Evolutionary conservation across 2,888 invertebrate species (phyloP), one percentile per base, ranked within the genome.

Genomic region (Eupithecia pulchellata): DNA sequence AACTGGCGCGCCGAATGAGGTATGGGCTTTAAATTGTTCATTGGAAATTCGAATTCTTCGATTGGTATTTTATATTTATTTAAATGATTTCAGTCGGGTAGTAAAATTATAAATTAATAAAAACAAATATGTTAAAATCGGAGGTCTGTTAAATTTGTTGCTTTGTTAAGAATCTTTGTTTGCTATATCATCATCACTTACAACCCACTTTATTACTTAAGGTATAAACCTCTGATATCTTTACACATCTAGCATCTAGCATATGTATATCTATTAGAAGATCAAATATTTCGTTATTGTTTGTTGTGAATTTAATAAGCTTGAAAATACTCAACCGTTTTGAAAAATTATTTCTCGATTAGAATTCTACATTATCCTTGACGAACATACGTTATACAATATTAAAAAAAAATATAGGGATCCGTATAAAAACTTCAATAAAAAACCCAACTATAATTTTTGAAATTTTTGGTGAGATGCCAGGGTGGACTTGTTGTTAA

Each of bases 1-100:
- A 88, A 85, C 89, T 83, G 84, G 89, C 86, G 86, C 86, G 84
- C 85, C 84, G 78, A 72, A 87, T 90, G 89, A 91, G 85, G 78
- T 87, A 91, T 89, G 78, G 83, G 80, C 86, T 89, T 89, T 85
- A 87, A 90, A 89, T 89, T 86, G 86, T 85, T 86, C 82, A 84
- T 84, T 84, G 81, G 80, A 80, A 77, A 77, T 77, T 83, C 76
- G 82, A 86, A 91, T 91, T 88, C 87, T 85, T 87, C 82, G 79
- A 83, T 85, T 82, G 80, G 72, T 67, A 80, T 82, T 82, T 75
- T 17, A 20, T 81, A 83, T 83, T 83, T 79, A 77, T 61, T 36
- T 81, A 66, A 58, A 67, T 71, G 34, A 69, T 13, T 47, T 20
- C 9, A 6, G 5, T n/a, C n/a, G 17, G n/a, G n/a, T 42, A 39